Evolutionary conservation across 2,113 vertebrate species (phyloP).

Genomic region (Reinhardtius hippoglossoides): DNA sequence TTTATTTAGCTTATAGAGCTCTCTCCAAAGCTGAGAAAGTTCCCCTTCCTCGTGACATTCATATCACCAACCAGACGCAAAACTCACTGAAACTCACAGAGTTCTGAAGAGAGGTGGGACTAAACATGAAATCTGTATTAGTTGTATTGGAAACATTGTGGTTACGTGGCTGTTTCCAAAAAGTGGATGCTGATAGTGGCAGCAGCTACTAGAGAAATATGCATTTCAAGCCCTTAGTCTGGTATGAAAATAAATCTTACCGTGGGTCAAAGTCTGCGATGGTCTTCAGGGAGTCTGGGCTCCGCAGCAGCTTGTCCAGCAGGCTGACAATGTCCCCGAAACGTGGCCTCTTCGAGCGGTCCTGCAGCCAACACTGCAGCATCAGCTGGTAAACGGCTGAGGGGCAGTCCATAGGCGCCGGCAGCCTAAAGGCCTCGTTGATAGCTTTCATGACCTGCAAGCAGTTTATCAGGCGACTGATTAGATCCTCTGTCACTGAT

Average conservation of each 20-base stretch:
- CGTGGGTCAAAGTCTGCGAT: constrained; percentile 97
- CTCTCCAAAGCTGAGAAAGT: not conserved
- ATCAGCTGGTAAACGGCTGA: constrained; percentile 97
- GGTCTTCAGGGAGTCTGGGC: constrained; percentile 92
- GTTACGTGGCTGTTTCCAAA: constrained; percentile 6
- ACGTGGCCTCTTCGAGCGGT: constrained; percentile 90
- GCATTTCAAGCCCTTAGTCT: constrained; percentile 8
- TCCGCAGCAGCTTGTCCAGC: constrained; percentile 94
- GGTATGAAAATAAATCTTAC: constrained; percentile 73
- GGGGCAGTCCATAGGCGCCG: constrained; percentile 94
- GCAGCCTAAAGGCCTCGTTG: constrained; percentile 94
- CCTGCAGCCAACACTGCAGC: constrained; percentile 98
- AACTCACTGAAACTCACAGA: not conserved
- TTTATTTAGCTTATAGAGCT: not conserved
- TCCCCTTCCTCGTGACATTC: not conserved
- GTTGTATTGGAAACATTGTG: constrained; percentile 8
- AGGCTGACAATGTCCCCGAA: constrained; percentile 93
- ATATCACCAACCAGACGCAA: not conserved
- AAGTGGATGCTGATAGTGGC: constrained; percentile 10
- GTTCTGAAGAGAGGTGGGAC: no score
- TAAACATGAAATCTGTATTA: not conserved
- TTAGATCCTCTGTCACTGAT: not conserved
- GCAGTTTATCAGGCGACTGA: not conserved
- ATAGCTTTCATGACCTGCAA: constrained; percentile 97
- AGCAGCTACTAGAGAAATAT: constrained; percentile 13